A percentile compares a stretch with the other conserved stretches of the same genome.
These are phyloP conservation scores for Eristalinus aeneus DNA, from an alignment of 2,888 invertebrate genomes.

Conservation along the genomic window DNA sequence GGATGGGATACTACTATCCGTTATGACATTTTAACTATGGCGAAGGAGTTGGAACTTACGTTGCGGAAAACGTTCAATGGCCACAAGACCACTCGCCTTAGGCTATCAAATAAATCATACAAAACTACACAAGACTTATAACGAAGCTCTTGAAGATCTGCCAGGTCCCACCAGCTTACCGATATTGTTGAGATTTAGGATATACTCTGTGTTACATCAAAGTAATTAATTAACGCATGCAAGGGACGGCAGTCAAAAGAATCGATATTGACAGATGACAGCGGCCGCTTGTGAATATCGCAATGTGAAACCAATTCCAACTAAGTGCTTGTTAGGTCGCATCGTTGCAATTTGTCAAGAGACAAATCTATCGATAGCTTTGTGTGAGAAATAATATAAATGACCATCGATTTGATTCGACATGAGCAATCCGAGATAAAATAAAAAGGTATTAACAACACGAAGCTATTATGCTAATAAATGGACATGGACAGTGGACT, in stretches of 20 bases:
- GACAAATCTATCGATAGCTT: conserved; percentile 51
- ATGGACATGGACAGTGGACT: conserved; percentile 23
- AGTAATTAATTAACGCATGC: not conserved
- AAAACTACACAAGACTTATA: conserved; percentile 59
- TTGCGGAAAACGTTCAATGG: conserved; percentile 56
- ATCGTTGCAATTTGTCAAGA: conserved; percentile 26
- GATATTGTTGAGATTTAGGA: conserved; percentile 2
- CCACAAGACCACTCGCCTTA: conserved; percentile 62
- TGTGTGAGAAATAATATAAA: conserved; percentile 48
- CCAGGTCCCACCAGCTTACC: conserved; percentile 35
- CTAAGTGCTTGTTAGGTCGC: not conserved
- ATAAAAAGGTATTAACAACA: conserved; percentile 50
- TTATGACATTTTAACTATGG: conserved; percentile 66
- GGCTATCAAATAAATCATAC: conserved; percentile 67
- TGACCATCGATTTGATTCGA: conserved; percentile 52
- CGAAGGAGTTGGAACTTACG: conserved; percentile 66
- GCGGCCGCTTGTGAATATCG: not conserved
- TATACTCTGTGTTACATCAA: not conserved
- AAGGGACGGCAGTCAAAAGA: conserved; percentile 1
- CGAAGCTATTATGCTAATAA: conserved; percentile 49
- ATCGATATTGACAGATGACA: conserved; percentile 57
- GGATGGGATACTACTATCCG: conserved; percentile 47
- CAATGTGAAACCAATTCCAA: not conserved
- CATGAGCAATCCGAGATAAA: conserved; percentile 52
- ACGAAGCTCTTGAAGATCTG: conserved; percentile 57